A percentile compares a stretch with the other conserved stretches of the same genome.
phyloP scores from a whole-genome alignment of 2,888 invertebrate genomes.

The Odontomyia ornata region DNA sequence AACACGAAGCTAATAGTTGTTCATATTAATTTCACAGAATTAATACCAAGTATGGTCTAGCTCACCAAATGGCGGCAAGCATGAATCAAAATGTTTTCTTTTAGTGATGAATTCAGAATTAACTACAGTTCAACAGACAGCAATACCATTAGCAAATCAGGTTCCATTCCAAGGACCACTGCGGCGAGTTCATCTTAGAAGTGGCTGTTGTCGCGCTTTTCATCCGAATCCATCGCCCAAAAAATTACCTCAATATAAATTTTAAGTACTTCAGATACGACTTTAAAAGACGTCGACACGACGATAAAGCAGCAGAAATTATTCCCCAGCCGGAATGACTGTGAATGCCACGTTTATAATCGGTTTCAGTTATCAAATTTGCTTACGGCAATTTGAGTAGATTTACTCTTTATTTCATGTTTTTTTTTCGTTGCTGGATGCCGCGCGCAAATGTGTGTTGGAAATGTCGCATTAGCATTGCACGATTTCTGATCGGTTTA shows the following conservation, averaged over 20 bases:
- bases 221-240: not conserved
- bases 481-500: not conserved
- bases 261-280: not conserved
- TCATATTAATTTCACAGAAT: not conserved
- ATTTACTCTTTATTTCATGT: not conserved
- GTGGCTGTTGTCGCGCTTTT: too few relatives aligned
- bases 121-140: not conserved
- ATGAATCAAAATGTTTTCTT: not conserved
- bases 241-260: not conserved
- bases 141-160: not conserved
- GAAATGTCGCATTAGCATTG: conserved; percentile 21
- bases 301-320: not conserved
- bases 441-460: too few relatives aligned
- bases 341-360: conserved; percentile 17
- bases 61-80: not conserved
- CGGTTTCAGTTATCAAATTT: conserved; percentile 4
- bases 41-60: not conserved
- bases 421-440: too few relatives aligned
- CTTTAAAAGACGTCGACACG: not conserved
- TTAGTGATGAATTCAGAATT: not conserved
- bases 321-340: not conserved
- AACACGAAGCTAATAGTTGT: not conserved
- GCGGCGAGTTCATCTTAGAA: not conserved
- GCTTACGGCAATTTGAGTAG: not conserved
- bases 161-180: conserved; percentile 5